Percentiles rank a stretch among this genome's conserved stretches.
Evolutionary conservation across 2,797 vertebrate species (phyloP).

Genomic region (Carcharodon carcharias): DNA sequence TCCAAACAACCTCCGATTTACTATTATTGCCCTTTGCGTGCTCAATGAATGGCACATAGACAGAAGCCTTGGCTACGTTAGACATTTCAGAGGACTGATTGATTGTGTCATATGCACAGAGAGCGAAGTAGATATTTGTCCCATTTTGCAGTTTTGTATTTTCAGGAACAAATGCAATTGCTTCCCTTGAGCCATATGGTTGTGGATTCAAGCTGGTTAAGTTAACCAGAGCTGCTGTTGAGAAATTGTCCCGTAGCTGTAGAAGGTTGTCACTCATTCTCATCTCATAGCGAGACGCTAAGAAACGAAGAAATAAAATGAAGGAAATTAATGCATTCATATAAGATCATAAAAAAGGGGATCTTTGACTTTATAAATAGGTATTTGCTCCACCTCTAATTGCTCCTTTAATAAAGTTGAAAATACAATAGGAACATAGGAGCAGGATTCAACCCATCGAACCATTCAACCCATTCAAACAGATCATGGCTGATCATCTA

Average conservation of each 20-base stretch:
- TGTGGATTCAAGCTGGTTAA: constrained; percentile 46
- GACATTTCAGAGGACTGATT: constrained; percentile 51
- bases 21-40: not conserved
- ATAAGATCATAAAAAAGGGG: not conserved
- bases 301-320: constrained; percentile 42
- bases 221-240: constrained; percentile 47
- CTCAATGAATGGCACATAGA: constrained; percentile 36
- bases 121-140: constrained; percentile 50
- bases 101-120: constrained; percentile 46
- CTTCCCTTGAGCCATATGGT: constrained; percentile 49
- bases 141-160: constrained; percentile 42
- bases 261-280: constrained; percentile 50
- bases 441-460: no score
- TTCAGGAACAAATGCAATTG: constrained; percentile 47
- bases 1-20: constrained; percentile 18
- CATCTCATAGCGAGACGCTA: constrained; percentile 57
- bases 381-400: no score
- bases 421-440: no score
- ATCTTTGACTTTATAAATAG: not conserved
- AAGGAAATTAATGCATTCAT: not conserved
- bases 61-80: constrained; percentile 50
- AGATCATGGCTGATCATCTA: no score
- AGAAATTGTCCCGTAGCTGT: constrained; percentile 50
- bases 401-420: no score
- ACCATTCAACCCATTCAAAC: no score